Evolutionary conservation across 2,797 vertebrate species (phyloP), one percentile per base, ranked within the genome.

Genomic region (Phrynocephalus vlangalii): DNA sequence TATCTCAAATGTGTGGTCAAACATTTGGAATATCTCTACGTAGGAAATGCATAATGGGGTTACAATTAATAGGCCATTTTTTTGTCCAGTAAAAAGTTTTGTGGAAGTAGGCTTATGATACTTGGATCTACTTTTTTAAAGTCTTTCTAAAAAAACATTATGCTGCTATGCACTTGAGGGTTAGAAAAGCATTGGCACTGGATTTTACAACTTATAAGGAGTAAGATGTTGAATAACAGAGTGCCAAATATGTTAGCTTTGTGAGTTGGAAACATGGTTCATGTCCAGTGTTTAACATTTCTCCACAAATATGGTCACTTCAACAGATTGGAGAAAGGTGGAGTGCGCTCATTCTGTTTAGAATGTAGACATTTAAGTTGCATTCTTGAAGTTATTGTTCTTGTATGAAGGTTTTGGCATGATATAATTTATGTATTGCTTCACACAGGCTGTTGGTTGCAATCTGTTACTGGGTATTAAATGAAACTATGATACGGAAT

Each of bases 11-110:
- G 26, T 48, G 33, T 33, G 30, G n/a, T 67, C 10, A 30, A 87
- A 44, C 6, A 38, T 44, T 78, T 77, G 22, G 16, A 3, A 71
- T 81, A n/a, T 16, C 48, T 71, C 60, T 22, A 15, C 15, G 3
- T 76, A 44, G 52, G 60, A 77, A 82, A 82, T 75, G n/a, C 48
- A 16, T 85, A 78, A 67, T 38, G 30, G 38, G 24, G 63, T 82
- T 66, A 66, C 6, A 5, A 79, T 79, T 78, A n/a, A 52, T 70
- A n/a, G 28, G 30, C 18, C 44, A 52, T 48, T 22, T 71, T 72
- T 63, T 30, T 79, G 30, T n/a, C 44, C 26, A 66, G 3, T 48
- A 56, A 86, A 86, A 28, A 66, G 15, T 76, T 76, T 13, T 63
- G 26, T 20, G 38, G 28, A 76, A 30, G 24, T 50, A 66, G 15